Conservation (phyloP, 2,888 invertebrate genomes). For the Phlogophora meticulosa region DNA sequence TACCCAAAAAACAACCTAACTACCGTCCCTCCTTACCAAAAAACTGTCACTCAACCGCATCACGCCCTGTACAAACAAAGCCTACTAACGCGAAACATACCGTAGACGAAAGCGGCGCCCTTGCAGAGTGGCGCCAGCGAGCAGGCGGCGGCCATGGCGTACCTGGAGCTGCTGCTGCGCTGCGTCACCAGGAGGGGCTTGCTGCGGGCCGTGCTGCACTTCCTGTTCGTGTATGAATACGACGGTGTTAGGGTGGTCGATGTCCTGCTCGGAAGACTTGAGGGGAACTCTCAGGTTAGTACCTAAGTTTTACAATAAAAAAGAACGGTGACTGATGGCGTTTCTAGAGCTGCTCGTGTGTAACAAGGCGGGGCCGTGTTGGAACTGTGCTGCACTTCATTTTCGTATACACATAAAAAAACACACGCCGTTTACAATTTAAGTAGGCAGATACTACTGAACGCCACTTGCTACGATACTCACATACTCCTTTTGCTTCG, state of each 20-base stretch:
- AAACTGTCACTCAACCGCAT: slow-evolving; percentile 80
- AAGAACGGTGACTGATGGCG: too few species aligned
- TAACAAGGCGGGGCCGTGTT: too few species aligned
- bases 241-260: slow-evolving; percentile 96
- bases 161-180: slow-evolving; percentile 97
- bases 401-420: too few species aligned
- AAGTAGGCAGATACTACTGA: too few species aligned
- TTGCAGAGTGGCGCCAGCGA: slow-evolving; percentile 96
- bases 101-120: slow-evolving; percentile 86
- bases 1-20: background rate
- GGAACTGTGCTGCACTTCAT: too few species aligned
- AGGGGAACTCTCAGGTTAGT: slow-evolving; percentile 93
- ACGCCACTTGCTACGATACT: too few species aligned
- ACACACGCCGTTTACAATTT: too few species aligned
- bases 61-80: slow-evolving; percentile 54
- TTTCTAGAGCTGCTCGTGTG: too few species aligned
- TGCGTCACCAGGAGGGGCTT: slow-evolving; percentile 96
- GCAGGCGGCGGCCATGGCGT: slow-evolving; percentile 97
- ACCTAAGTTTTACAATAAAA: too few species aligned
- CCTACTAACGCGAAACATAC: slow-evolving; percentile 79
- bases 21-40: background rate
- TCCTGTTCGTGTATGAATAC: slow-evolving; percentile 95
- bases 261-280: slow-evolving; percentile 95
- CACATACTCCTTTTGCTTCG: too few species aligned
- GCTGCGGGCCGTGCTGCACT: slow-evolving; percentile 95